Evolutionary conservation across 2,797 vertebrate genomes (phyloP).

Genomic region (Lophotriccus pileatus): DNA sequence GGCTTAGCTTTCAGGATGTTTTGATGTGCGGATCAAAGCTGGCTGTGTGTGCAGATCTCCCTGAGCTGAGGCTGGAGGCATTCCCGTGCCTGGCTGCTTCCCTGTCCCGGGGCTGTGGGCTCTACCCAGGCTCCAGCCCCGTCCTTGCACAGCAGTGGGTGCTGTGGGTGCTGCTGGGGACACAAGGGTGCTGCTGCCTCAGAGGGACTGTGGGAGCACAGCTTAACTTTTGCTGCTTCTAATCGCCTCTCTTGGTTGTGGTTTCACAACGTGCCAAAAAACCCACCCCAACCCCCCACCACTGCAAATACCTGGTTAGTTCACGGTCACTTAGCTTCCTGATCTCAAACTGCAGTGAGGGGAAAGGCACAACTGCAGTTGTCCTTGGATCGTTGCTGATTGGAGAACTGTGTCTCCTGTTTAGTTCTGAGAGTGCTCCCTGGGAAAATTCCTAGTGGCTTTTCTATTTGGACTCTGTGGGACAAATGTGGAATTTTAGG

Average conservation of each 20-base stretch:
- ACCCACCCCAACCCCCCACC: no score
- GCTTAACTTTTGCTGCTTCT: not conserved
- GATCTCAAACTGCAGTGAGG: not conserved
- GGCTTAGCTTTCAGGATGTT: not conserved
- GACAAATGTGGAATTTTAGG: not conserved
- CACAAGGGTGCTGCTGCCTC: not conserved
- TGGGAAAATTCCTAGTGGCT: not conserved
- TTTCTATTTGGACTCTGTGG: not conserved
- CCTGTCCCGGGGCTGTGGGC: rapidly evolving
- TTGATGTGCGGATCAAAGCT: not conserved
- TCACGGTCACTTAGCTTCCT: not conserved
- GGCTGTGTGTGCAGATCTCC: rapidly evolving
- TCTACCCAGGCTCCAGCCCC: not conserved
- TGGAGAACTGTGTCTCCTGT: not conserved
- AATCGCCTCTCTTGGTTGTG: rapidly evolving
- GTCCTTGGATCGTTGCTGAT: not conserved
- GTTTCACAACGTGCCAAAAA: not conserved
- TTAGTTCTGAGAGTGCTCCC: not conserved
- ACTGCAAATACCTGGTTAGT: not conserved
- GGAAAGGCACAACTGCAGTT: not conserved
- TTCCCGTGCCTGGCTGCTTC: not conserved
- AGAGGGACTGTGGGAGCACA: not conserved
- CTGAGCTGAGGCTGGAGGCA: not conserved
- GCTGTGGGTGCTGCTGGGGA: not conserved
- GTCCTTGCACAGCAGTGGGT: rapidly evolving